Conservation (phyloP, 2,888 invertebrate species). For the Parapristionchus giblindavisi region DNA sequence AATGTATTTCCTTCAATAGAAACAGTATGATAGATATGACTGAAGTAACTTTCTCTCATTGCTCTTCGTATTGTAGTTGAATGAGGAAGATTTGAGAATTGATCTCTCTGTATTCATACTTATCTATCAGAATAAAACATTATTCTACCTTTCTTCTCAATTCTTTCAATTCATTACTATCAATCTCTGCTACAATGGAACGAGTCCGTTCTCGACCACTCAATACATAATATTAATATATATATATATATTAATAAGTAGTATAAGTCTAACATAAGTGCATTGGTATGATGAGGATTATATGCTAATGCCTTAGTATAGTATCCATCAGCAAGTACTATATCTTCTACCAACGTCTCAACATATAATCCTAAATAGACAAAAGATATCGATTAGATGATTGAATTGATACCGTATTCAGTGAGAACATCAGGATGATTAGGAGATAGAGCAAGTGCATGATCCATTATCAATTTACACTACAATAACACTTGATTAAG, state of each 20-base stretch:
- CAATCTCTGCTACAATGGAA: constrained; percentile 85
- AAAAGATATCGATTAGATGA: no score
- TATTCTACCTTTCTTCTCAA: constrained; percentile 73
- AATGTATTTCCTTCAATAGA: constrained; percentile 98
- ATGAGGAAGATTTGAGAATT: constrained; percentile 74
- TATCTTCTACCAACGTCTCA: constrained; percentile 84
- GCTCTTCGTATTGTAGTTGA: constrained; percentile 79
- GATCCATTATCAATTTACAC: constrained; percentile 75
- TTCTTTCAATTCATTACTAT: constrained; percentile 80
- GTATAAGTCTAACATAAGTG: constrained; percentile 41
- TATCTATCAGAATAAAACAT: background rate
- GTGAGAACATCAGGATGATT: constrained; percentile 90
- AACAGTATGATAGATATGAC: constrained; percentile 93
- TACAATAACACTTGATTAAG: no score
- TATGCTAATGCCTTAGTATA: constrained; percentile 84
- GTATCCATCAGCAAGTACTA: constrained; percentile 87
- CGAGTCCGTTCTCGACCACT: constrained; percentile 84
- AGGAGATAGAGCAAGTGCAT: constrained; percentile 89
- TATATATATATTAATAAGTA: background rate
- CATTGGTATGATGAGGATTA: constrained; percentile 80
- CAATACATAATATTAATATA: constrained; percentile 28
- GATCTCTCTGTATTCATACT: constrained; percentile 35
- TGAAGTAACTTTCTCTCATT: constrained; percentile 92
- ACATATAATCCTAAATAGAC: constrained; percentile 72
- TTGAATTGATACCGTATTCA: constrained; percentile 79